Percentiles rank a stretch among this genome's conserved stretches.
Evolutionary conservation across 2,113 vertebrate species (phyloP).

Genomic region (Pavo muticus): DNA sequence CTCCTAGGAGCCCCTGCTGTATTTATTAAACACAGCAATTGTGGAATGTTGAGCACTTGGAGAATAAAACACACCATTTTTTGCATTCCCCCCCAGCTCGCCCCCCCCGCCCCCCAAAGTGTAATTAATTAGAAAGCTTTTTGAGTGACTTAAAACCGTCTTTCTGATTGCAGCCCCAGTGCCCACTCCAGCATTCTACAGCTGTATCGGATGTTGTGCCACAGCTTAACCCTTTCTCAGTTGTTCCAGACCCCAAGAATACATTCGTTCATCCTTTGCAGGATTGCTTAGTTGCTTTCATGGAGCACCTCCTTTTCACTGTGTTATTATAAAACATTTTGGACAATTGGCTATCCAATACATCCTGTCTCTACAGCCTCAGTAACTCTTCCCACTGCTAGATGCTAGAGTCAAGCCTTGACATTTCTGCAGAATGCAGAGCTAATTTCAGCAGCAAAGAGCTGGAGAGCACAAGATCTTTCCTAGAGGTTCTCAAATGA

Average conservation of each 20-base stretch:
- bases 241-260: not conserved
- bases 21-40: conserved; percentile 80
- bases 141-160: conserved; percentile 42
- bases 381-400: not conserved
- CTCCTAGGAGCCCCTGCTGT: conserved; percentile 84
- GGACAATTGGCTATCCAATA: conserved; percentile 13
- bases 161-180: not conserved
- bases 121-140: conserved; percentile 31
- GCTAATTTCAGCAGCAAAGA: conserved; percentile 66
- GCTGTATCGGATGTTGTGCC: not conserved
- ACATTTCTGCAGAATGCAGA: conserved; percentile 6
- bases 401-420: not conserved
- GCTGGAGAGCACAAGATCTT: conserved; percentile 35
- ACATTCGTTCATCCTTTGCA: not conserved
- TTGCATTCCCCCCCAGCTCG: too few species aligned
- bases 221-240: not conserved
- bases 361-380: not conserved
- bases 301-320: not conserved
- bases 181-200: conserved; percentile 13
- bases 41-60: conserved; percentile 68
- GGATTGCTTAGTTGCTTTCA: not conserved
- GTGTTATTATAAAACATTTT: not conserved
- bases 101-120: not conserved
- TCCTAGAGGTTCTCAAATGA: conserved; percentile 60
- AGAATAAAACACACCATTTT: conserved; percentile 52